These are phyloP conservation scores for Hypolimnas misippus DNA, from an alignment of 2,888 invertebrate species.

Conservation along the genomic window DNA sequence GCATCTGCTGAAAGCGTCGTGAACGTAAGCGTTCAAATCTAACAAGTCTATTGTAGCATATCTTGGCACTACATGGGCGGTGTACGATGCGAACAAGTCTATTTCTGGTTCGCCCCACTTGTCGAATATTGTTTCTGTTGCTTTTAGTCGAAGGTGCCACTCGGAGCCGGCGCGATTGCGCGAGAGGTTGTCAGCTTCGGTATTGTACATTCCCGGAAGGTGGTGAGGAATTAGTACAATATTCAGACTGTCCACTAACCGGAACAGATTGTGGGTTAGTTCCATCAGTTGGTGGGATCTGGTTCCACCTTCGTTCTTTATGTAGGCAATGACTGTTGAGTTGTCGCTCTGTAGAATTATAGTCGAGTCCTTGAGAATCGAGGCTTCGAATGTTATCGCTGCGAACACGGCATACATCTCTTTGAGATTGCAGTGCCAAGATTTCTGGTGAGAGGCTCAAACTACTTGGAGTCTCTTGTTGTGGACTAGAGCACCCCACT, in stretches of 20 bases:
- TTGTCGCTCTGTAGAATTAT: constrained; percentile 44
- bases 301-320: constrained; percentile 46
- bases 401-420: constrained; percentile 41
- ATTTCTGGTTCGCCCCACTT: constrained; percentile 42
- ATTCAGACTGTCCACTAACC: constrained; percentile 31
- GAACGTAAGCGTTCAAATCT: constrained; percentile 40
- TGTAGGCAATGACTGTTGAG: constrained; percentile 42
- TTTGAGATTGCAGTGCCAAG: constrained; percentile 40
- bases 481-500: constrained; percentile 32
- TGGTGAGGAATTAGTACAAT: constrained; percentile 16
- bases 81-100: constrained; percentile 43
- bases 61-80: constrained; percentile 37
- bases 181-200: background rate
- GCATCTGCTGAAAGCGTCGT: constrained; percentile 42
- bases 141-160: constrained; percentile 40
- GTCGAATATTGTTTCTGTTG: constrained; percentile 35
- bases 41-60: constrained; percentile 41
- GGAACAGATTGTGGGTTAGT: constrained; percentile 34
- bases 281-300: constrained; percentile 35
- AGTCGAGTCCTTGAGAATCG: constrained; percentile 16
- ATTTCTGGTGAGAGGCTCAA: constrained; percentile 24
- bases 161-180: constrained; percentile 25
- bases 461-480: constrained; percentile 16
- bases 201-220: background rate
- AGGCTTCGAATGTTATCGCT: constrained; percentile 17